Percentiles rank a stretch among this genome's conserved stretches.
phyloP scores from a whole-genome alignment of 2,888 invertebrate species.

The Harpalus rubripes region DNA sequence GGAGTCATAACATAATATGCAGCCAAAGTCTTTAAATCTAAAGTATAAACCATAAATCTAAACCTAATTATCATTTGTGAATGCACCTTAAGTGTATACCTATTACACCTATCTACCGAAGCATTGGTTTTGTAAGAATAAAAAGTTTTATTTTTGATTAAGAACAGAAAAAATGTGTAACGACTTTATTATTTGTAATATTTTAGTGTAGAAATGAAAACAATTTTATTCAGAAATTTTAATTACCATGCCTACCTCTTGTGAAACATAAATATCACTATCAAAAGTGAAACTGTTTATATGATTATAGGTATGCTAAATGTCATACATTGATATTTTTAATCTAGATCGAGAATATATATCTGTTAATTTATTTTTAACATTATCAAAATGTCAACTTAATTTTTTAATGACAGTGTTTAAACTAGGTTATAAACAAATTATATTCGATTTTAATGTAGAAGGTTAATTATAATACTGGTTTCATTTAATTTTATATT shows the following conservation, averaged over 20 bases:
- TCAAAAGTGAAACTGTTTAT: background rate
- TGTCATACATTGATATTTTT: background rate
- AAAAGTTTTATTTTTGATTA: too few relatives aligned
- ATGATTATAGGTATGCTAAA: background rate
- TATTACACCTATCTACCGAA: too few relatives aligned
- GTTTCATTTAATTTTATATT: background rate
- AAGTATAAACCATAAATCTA: too few relatives aligned
- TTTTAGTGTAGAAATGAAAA: too few relatives aligned
- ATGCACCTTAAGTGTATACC: too few relatives aligned
- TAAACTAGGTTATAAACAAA: background rate
- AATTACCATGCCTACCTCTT: background rate
- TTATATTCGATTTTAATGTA: background rate
- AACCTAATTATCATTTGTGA: too few relatives aligned
- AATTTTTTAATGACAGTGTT: background rate
- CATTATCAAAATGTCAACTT: background rate
- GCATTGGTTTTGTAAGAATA: too few relatives aligned
- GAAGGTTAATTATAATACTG: background rate
- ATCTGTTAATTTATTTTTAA: background rate
- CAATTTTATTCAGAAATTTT: too few relatives aligned
- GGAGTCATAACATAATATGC: too few relatives aligned
- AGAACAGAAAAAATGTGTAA: too few relatives aligned
- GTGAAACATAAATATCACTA: conserved; percentile 16
- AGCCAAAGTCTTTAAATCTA: too few relatives aligned
- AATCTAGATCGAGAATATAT: background rate
- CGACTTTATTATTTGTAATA: too few relatives aligned